Evolutionary conservation across 2,888 invertebrate species (phyloP).

Genomic region (Drosophila barbarae): DNA sequence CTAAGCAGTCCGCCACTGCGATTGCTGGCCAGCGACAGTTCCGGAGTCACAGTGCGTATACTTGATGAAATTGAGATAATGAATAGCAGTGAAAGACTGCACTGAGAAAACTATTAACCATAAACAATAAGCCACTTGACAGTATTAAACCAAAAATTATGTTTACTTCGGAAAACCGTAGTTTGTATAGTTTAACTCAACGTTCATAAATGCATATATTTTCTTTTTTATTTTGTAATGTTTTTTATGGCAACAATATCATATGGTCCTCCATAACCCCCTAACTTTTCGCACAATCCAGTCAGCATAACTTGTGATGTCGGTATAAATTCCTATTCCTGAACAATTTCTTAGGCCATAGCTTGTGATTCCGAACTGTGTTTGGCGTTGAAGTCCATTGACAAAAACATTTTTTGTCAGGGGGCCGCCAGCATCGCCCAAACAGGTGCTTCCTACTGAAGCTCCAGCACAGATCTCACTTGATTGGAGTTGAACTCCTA

Average conservation of each 20-base stretch:
- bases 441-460: background rate
- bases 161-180: background rate
- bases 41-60: constrained; percentile 66
- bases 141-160: background rate
- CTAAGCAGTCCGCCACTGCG: constrained; percentile 71
- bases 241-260: background rate
- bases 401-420: no score
- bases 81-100: background rate
- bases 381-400: no score
- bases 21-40: constrained; percentile 61
- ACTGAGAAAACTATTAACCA: background rate
- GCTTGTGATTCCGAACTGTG: background rate
- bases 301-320: no score
- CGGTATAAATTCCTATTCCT: background rate
- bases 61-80: constrained; percentile 21
- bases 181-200: background rate
- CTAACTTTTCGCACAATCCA: no score
- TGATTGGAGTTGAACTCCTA: no score
- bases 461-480: background rate
- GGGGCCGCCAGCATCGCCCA: no score
- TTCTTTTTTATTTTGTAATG: background rate
- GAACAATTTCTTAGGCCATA: background rate
- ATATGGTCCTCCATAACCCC: no score
- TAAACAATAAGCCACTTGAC: background rate
- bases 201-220: no score